These are phyloP conservation scores for Oryctolagus cuniculus DNA, from an alignment of 2,113 vertebrate genomes.

Conservation along the genomic window mOryCun1.1 NC_091440.1:79830501-79831000, in stretches of 20 bases:
- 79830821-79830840: conserved; percentile 23
- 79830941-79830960: conserved; percentile 34
- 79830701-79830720: not conserved
- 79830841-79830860: conserved; percentile 48
- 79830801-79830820: conserved; percentile 22
- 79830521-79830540: not conserved
- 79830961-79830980: not conserved
- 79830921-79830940: not conserved
- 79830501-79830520: not conserved
- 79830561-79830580: not conserved
- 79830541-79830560: not conserved
- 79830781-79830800: not conserved
- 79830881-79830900: not conserved
- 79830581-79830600: not conserved
- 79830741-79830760: not conserved
- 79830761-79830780: not conserved
- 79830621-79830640: not conserved
- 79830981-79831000: conserved; percentile 5
- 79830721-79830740: not conserved
- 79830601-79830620: not conserved
- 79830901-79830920: not conserved
- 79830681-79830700: not conserved
- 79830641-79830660: not conserved
- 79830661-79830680: not conserved
- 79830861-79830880: conserved; percentile 41